Conservation (phyloP, 2,113 vertebrate species). For the Corvus moneduloides region DNA sequence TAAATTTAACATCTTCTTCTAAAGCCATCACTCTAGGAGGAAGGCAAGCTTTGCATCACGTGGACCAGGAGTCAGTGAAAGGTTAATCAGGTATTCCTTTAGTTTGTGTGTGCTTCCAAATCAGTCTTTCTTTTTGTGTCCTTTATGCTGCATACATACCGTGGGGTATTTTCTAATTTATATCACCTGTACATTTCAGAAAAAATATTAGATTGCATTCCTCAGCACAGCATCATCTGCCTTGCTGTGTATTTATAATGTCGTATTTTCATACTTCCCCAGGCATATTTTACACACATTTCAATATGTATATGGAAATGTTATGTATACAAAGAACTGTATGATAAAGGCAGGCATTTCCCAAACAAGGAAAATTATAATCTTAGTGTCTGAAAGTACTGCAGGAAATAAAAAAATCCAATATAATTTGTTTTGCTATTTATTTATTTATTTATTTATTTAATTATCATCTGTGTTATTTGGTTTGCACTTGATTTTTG, state of each 20-base stretch:
- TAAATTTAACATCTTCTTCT: slow-evolving; percentile 96
- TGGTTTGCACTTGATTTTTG: slow-evolving; percentile 18
- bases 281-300: slow-evolving; percentile 9
- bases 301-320: neutral
- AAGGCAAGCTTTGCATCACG: slow-evolving; percentile 83
- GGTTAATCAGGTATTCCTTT: slow-evolving; percentile 96
- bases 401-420: neutral
- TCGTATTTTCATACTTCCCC: slow-evolving; percentile 8
- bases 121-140: slow-evolving; percentile 66
- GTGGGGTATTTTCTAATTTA: slow-evolving; percentile 47
- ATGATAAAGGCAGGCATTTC: neutral
- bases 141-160: neutral
- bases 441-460: neutral
- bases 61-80: slow-evolving; percentile 89
- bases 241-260: slow-evolving; percentile 19
- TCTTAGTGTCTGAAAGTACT: neutral
- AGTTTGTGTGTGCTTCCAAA: slow-evolving; percentile 84
- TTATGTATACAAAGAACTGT: neutral
- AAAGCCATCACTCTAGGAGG: slow-evolving; percentile 85
- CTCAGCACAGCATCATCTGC: neutral
- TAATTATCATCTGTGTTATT: neutral
- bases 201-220: slow-evolving; percentile 45
- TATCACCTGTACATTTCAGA: slow-evolving; percentile 51
- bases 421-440: neutral
- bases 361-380: neutral